Evolutionary conservation across 2,113 vertebrate species (phyloP), one percentile per base, ranked within the genome.

Genomic region (Speoplatyrhinus poulsoni): DNA sequence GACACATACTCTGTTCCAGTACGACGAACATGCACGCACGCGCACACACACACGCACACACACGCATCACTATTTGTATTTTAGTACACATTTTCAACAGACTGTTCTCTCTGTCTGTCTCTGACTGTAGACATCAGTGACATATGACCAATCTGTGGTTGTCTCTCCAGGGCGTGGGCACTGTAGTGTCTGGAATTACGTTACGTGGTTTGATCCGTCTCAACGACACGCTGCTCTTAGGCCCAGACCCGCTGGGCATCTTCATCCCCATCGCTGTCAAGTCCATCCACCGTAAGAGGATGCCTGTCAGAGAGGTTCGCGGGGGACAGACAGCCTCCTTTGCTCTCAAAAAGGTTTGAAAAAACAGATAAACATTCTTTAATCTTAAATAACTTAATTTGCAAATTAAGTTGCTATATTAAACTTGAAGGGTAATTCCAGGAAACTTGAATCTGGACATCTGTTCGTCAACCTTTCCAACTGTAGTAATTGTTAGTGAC

Each of bases 1-100:
- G 98, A 99, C 83, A 99, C 98, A 46, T 99, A 99, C 84, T 99
- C 98, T 46, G 98, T 99, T n/a, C 98, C 98, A 53, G 98, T 99
- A 90, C 13, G 65, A 41, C 36, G 26, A 26, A 86, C 62, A 64
- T 48, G 55, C 48, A 53, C 50, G 41, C 33, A 9, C 56, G 32
- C 62, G 4, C 32, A 52, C 56, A 15, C 63, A 19, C 41, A 2
- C 15, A 50, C 46, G 46, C 32, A 41, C 54, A 15, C 48, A n/a
- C 15, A 26, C 26, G n/a, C 10, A 16, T 12, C 57, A 64, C 5
- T 19, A 32, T 8, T 19, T 17, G 12, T 8, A 9, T 8, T 41
- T 41, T 41, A 6, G 36, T 41, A 41, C 36, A 41, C 36, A 41
- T 41, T 7, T 6, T 7, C 4, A 41, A 41, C 4, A 41, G 36